Conservation (phyloP, 2,797 vertebrate genomes). For the Valencia hispanica region DNA sequence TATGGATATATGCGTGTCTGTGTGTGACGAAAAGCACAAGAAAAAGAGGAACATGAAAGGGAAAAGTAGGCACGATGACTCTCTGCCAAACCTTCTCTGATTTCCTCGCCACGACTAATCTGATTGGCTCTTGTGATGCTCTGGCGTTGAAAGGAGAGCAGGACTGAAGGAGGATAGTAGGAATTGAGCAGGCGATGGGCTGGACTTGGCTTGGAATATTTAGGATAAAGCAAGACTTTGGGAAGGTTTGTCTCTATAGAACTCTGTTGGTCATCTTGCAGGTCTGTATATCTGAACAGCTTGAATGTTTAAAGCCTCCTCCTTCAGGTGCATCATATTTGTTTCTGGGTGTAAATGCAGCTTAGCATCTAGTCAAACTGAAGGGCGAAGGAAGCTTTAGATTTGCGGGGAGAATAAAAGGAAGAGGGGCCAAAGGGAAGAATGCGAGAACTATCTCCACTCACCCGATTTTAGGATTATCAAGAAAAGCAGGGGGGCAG, state of each 20-base stretch:
- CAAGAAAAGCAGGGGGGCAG: constrained; percentile 63
- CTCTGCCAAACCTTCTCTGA: constrained; percentile 75
- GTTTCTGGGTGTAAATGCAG: constrained; percentile 23
- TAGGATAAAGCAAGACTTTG: constrained; percentile 72
- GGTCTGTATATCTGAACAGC: constrained; percentile 75
- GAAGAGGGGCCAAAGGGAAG: constrained; percentile 50
- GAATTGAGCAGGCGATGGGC: constrained; percentile 61
- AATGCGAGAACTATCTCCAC: constrained; percentile 65
- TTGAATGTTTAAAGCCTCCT: constrained; percentile 67
- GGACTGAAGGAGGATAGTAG: constrained; percentile 71
- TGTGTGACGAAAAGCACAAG: constrained; percentile 49
- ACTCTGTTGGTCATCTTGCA: constrained; percentile 65
- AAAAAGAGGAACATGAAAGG: constrained; percentile 77
- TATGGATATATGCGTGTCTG: constrained; percentile 28
- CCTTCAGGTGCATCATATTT: constrained; percentile 33
- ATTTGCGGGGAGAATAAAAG: constrained; percentile 58
- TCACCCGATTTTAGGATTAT: constrained; percentile 74
- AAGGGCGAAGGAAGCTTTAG: constrained; percentile 68
- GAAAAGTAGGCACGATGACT: constrained; percentile 65
- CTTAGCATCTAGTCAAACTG: constrained; percentile 39
- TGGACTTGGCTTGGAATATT: constrained; percentile 64
- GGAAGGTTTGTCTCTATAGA: constrained; percentile 59
- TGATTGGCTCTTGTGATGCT: constrained; percentile 75
- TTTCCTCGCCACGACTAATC: constrained; percentile 79
- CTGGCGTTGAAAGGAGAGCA: constrained; percentile 64